A percentile compares a stretch with the other conserved stretches of the same genome.
Evolutionary conservation across 1,140 invertebrate genomes (phyloP).

Genomic region (Papilio xuthus): DNA sequence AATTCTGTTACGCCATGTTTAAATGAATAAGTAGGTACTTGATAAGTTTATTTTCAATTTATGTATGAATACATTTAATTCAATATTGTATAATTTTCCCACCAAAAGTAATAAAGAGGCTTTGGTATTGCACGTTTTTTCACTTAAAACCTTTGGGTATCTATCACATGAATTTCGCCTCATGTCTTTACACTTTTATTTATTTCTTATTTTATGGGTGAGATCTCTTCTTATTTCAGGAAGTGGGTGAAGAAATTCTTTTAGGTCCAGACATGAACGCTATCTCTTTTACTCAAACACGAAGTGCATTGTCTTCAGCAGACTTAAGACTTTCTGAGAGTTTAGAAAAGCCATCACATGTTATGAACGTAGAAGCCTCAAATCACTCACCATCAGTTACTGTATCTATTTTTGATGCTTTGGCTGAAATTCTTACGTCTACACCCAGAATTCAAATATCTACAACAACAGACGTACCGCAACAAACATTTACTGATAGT

Average conservation of each 20-base stretch:
- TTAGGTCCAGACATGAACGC: constrained; percentile 79
- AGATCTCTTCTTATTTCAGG: constrained; percentile 81
- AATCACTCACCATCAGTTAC: constrained; percentile 81
- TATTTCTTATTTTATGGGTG: constrained; percentile 75
- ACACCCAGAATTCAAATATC: constrained; percentile 77
- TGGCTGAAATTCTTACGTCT: constrained; percentile 81
- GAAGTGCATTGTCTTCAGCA: constrained; percentile 76
- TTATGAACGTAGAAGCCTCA: constrained; percentile 81
- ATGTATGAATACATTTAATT: not conserved
- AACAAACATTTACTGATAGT: constrained; percentile 65
- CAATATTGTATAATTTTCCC: constrained; percentile 48
- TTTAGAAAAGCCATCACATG: constrained; percentile 72
- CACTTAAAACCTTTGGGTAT: constrained; percentile 32
- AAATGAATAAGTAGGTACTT: constrained; percentile 43
- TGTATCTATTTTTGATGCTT: constrained; percentile 82
- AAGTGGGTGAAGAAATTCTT: constrained; percentile 79
- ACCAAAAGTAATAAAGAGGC: constrained; percentile 77
- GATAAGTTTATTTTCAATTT: not conserved
- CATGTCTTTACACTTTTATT: constrained; percentile 42
- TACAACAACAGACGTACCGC: constrained; percentile 75
- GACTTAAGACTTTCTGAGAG: constrained; percentile 78
- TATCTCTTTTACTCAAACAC: constrained; percentile 79
- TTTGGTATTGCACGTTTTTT: constrained; percentile 69
- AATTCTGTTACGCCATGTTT: constrained; percentile 62
- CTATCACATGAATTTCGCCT: constrained; percentile 12